These are phyloP conservation scores for Hylomyscus alleni DNA, from an alignment of 2,797 vertebrate species.

Conservation along the genomic window DNA sequence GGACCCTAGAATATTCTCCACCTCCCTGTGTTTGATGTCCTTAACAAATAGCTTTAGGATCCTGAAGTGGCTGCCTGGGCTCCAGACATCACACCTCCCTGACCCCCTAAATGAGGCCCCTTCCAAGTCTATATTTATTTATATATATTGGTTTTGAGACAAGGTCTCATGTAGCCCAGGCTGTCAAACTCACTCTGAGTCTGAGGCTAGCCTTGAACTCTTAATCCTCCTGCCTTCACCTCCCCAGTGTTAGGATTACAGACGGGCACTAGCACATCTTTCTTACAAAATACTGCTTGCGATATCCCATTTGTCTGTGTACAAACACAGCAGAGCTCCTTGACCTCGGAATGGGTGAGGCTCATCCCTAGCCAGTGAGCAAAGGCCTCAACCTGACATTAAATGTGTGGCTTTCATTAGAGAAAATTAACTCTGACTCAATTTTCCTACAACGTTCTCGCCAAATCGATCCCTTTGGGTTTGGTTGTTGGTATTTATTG, in stretches of 20 bases:
- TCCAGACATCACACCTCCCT: neutral
- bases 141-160: neutral
- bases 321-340: neutral
- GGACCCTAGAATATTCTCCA: neutral
- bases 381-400: neutral
- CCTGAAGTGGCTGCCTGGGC: neutral
- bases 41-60: neutral
- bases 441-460: neutral
- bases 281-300: neutral
- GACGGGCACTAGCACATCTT: neutral
- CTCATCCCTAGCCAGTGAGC: neutral
- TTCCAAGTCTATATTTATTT: neutral
- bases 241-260: neutral
- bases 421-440: neutral
- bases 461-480: neutral
- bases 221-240: neutral
- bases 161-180: neutral
- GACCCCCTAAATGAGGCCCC: neutral
- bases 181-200: neutral
- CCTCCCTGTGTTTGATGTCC: no score
- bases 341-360: neutral
- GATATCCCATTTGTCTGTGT: neutral
- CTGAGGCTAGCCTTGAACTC: neutral
- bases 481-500: neutral
- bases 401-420: accelerated